phyloP scores from a whole-genome alignment of 1,140 invertebrate genomes.

The Chironomus tepperi region DNA sequence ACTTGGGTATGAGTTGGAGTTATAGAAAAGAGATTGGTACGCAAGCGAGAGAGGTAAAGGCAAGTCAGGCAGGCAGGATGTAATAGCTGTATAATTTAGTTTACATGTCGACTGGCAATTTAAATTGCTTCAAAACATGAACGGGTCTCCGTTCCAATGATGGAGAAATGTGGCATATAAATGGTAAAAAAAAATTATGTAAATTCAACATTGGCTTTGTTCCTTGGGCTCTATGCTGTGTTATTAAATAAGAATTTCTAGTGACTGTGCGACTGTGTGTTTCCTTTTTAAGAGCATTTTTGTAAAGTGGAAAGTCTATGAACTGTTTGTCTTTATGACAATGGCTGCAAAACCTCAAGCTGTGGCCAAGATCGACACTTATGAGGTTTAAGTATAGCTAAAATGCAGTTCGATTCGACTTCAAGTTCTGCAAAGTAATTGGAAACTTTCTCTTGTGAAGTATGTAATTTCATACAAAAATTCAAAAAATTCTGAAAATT shows the following conservation, averaged over 20 bases:
- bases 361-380: no score
- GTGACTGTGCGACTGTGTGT: no score
- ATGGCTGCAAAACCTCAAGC: no score
- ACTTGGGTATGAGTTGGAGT: background rate
- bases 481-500: no score
- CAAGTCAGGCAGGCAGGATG: background rate
- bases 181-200: conserved; percentile 8
- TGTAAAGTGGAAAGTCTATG: no score
- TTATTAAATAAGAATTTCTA: background rate
- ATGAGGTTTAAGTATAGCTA: no score
- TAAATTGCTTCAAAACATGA: background rate
- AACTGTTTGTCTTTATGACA: no score
- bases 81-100: conserved; percentile 20
- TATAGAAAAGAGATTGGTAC: background rate
- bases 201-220: background rate
- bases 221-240: background rate
- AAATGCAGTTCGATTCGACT: no score
- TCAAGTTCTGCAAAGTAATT: no score
- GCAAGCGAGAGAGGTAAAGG: background rate
- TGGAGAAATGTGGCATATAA: background rate
- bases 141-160: background rate
- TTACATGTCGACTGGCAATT: conserved; percentile 19
- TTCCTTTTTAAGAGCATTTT: no score
- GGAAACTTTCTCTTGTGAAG: no score
- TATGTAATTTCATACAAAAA: no score